phyloP scores from a whole-genome alignment of 1,140 invertebrate species.

The Bombus sylvicola region DNA sequence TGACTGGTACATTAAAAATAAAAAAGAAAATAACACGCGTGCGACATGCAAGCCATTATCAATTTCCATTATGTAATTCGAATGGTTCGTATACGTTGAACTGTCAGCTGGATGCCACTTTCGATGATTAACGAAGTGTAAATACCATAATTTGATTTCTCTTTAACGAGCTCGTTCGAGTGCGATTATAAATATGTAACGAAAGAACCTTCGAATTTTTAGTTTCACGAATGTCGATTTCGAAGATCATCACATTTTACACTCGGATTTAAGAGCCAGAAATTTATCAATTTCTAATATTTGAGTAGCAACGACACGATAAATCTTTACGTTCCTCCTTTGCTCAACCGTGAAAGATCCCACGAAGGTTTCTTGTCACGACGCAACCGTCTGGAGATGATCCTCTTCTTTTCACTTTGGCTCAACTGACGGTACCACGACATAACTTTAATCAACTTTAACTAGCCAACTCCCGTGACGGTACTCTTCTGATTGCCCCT shows the following conservation, averaged over 20 bases:
- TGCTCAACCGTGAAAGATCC: too few species aligned
- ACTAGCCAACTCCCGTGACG: conserved; percentile 69
- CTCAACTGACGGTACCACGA: not conserved
- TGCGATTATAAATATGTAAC: not conserved
- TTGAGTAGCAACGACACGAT: not conserved
- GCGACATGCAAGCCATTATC: not conserved
- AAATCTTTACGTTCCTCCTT: not conserved
- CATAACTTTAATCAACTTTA: conserved; percentile 69
- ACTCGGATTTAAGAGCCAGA: not conserved
- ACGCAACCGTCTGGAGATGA: not conserved
- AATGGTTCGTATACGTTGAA: conserved; percentile 12
- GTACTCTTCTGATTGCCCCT: conserved; percentile 30
- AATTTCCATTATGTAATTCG: conserved; percentile 36
- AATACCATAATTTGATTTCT: conserved; percentile 21
- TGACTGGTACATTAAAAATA: not conserved
- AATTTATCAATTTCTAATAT: not conserved
- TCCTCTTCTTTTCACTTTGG: not conserved
- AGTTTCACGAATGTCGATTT: too few species aligned
- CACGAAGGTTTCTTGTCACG: too few species aligned
- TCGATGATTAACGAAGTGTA: not conserved
- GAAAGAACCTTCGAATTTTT: not conserved
- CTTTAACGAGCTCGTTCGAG: conserved; percentile 9
- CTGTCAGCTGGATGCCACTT: conserved; percentile 5
- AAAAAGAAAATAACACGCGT: not conserved
- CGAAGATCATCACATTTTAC: not conserved